Evolutionary conservation across 2,888 invertebrate species (phyloP), one percentile per base, ranked within the genome.

Genomic region (Holacanthella duospinosa): DNA sequence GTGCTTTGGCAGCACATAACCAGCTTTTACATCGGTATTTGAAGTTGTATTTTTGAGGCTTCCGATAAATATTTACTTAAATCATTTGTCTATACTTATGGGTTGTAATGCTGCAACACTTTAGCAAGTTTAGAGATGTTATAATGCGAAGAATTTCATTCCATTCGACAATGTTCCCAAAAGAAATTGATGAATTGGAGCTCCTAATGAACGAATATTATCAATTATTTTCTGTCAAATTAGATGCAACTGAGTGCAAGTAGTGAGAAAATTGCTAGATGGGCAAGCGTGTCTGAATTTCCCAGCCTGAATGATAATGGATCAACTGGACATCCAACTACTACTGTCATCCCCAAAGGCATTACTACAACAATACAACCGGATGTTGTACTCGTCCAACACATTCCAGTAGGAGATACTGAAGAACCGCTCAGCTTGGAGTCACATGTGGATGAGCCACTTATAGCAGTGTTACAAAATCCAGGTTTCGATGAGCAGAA

Each of bases 231-330:
- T n/a, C n/a, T n/a, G n/a, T n/a, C n/a, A n/a, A n/a, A n/a, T 36
- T 26, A 59, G 59, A 59, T 59, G 43, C 59, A 59, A 25, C 21
- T 59, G 6, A 36, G 43, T 12, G 44, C 25, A 6, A 44, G 44
- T 19, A 59, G 29, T 26, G 59, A 59, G 59, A 59, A 59, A 27
- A 59, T 59, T 4, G 59, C 43, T 26, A 43, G 59, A 43, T 59
- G 59, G 59, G 59, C 59, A 3, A 59, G 59, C 59, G 59, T 59
- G 4, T 36, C 59, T 4, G 29, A 29, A 43, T 59, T 59, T 27
- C 43, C 59, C 6, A 43, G 48, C 21, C 21, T 48, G 21, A 48
- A 48, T 21, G 48, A 48, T 4, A 21, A 48, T 21, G 36, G 36
- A 16, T 6, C 36, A 9, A 21, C 19, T 21, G 48, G 48, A 21